Evolutionary conservation across 1,140 invertebrate species (phyloP), one percentile per base, ranked within the genome.

Genomic region (Gonatopus flavifemur): DNA sequence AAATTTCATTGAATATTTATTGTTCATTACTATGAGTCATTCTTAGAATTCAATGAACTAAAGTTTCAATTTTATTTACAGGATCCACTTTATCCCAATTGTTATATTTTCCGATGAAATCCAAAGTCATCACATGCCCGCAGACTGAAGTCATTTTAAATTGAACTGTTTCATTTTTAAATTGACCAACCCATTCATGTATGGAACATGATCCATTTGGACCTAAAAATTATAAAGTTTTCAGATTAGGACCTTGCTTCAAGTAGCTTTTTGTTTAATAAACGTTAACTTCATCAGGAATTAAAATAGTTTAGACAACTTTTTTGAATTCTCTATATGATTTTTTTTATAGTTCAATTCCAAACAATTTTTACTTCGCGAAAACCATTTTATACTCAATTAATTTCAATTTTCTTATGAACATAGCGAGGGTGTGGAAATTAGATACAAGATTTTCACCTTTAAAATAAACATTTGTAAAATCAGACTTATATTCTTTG

Each of bases 21-120:
- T 37, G 32, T 16, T 33, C 3, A 30, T 41, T 51, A n/a, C n/a
- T n/a, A n/a, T n/a, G n/a, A n/a, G n/a, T n/a, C n/a, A n/a, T n/a
- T n/a, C 24, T 18, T 13, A 41, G 7, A n/a, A 44, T 31, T 13
- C 10, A 22, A 12, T 10, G 25, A 24, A 36, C 25, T 15, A 18
- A 18, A 6, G 22, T 5, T 20, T 20, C 9, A 13, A 12, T 13
- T 31, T 30, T 39, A 25, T 42, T 80, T 80, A 94, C 89, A 8
- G 97, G 97, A 81, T 99, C 96, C 24, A 97, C 93, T 78, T 89
- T 88, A 68, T 99, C 94, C 98, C 97, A 99, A 64, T 93, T 98
- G 70, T 98, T 99, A 67, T 93, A 99, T 78, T 96, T 96, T 32
- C 90, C 87, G 39, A 87, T 86, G 72, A 99, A 99, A 80, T 99